Base-by-base conservation (phyloP, 2,888 invertebrate genomes). In the Dynastes tityus region DNA sequence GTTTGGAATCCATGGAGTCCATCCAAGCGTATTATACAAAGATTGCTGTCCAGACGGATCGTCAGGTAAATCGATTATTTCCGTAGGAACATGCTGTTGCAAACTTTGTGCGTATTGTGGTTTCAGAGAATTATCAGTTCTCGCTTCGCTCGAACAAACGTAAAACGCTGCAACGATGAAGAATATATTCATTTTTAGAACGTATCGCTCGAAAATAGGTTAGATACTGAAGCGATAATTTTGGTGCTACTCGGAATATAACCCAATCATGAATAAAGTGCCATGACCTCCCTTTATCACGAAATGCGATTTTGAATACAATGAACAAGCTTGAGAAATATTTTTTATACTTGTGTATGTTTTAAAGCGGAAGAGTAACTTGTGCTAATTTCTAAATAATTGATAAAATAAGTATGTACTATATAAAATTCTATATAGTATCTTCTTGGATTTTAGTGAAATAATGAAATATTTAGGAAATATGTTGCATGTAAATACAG, bases 251-350 rank as follows among this genome's bases (percentile, higher is more conserved):
- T 32, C 40, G 45, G 61, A 45, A 40, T 74, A 61, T 74, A 45
- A 61, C 13, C 61, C 5, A 55, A 22, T 55, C 9, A 45, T 45
- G 8, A 45, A 11, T 45, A 45, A 45, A 45, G 49, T 40, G 63
- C 37, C 45, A 61, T 45, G 73, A 74, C 73, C 73, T 40, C 40
- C 40, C 49, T 27, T 74, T 74, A 74, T 74, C 73, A 45, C n/a
- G 27, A 11, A 22, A 37, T 27, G 45, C 45, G 22, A 40, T 61
- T 74, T 74, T 73, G 27, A 27, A 74, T 5, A 61, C 73, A 45
- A 74, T 40, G 16, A 51, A 45, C 8, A 11, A 4, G 13, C 13
- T 63, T 32, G 63, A 63, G 29, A 32, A 32, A 29, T 8, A 9
- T 63, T 29, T 63, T 2, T 63, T 29, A 55, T 45, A 55, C 22